Base-by-base conservation (phyloP, 2,888 invertebrate genomes). In the Limnephilus auricula region DNA sequence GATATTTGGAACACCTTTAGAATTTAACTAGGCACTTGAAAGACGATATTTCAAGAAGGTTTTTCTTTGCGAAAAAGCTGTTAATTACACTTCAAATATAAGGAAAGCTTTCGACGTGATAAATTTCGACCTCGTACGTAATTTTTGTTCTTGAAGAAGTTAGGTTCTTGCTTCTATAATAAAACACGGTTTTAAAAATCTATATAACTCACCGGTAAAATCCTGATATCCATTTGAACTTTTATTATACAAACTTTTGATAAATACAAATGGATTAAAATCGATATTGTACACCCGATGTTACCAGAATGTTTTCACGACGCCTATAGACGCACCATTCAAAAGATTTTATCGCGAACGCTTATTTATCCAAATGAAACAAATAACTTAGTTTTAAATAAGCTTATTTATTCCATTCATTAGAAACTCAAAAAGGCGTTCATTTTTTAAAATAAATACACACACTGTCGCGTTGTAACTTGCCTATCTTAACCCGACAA, bases 1-100 rank as follows among this genome's bases (percentile, higher is more conserved):
- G 45, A 78, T 88, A 79, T 88, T 88, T 37, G 32, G 30, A n/a
- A 88, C 34, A 78, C 87, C 87, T 37, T 34, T 0, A 40, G 37
- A 88, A 88, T 88, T 78, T 65, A 65, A 65, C 65, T n/a, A 65
- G 25, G 65, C 25, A 65, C 37, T 18, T 78, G 25, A 18, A 78
- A 78, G 87, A 32, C n/a, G 34, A 78, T 79, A 34, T 88, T 34
- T 37, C 6, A 4, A 34, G 45, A 45, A 85, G 30, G 45, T 30
- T 45, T 9, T 40, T 25, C 65, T 65, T 65, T 65, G 4, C 6
- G 25, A 25, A 65, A 65, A 65, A 25, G 25, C 25, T 25, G 65
- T 65, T 65, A 65, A 25, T 65, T 25, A 25, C 65, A 6, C 25
- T 9, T 2, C 25, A 25, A 65, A 65, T 65, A n/a, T 25, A 65